Evolutionary conservation across 2,113 vertebrate species (phyloP), one percentile per base, ranked within the genome.

Genomic region (Leiothrix lutea): DNA sequence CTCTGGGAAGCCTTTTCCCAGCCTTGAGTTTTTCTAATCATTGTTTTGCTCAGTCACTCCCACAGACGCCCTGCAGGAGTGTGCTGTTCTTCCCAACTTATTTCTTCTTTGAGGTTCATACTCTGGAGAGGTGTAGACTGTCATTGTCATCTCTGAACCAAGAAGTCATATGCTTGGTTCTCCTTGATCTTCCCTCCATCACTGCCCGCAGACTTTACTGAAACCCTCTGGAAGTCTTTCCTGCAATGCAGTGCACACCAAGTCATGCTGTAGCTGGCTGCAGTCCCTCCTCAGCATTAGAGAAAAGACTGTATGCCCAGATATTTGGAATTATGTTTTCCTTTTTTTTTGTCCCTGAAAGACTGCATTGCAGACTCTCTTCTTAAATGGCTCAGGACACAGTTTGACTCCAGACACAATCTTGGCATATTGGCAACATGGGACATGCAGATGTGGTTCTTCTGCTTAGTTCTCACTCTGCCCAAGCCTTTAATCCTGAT

Each of bases 311-410:
- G 2, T 38, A 19, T 44, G 36, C 62, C 74, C 88, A 91, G 73
- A 42, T 42, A 45, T n/a, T 65, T 61, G 45, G 50, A 83, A 61
- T 91, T 53, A 29, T 13, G 26, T 61, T 95, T 65, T 80, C 29
- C 21, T 48, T 89, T 38, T 38, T 85, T 61, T 93, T 86, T 79
- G 61, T 94, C 60, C 31, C 50, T 86, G 72, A 73, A 87, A 77
- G 69, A n/a, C 86, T 80, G 75, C 75, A 90, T 92, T 95, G 86
- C 91, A 92, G 80, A 45, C 9, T 77, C 24, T 82, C 16, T n/a
- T 90, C 48, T 86, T 53, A 61, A 92, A 65, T 83, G 42, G 15
- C 47, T 65, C 31, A 83, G 83, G 64, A 58, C 40, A 51, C 36
- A 53, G 58, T 73, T 94, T 53, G 83, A 36, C 77, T 86, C 75